These are phyloP conservation scores for Laterallus jamaicensis DNA, from an alignment of 2,113 vertebrate species.

Conservation along the genomic window DNA sequence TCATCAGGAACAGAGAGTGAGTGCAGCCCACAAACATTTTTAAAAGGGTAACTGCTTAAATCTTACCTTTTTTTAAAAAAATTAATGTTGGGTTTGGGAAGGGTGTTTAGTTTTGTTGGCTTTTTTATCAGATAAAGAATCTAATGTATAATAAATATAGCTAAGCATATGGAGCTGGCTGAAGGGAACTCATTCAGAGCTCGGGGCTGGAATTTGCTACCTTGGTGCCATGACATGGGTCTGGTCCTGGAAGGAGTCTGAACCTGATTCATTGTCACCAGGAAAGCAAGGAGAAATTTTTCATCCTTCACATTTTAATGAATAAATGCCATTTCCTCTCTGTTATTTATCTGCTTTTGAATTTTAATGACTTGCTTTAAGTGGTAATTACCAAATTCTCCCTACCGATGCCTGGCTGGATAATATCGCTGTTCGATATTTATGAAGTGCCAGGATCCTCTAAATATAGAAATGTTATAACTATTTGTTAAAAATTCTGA, in stretches of 20 bases:
- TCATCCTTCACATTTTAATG: conserved; percentile 48
- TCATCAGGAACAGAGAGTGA: background rate
- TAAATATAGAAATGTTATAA: conserved; percentile 68
- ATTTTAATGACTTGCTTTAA: conserved; percentile 68
- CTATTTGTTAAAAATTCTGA: conserved; percentile 69
- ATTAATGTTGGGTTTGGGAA: background rate
- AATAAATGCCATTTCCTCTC: conserved; percentile 47
- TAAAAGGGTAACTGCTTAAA: background rate
- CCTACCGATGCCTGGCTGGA: conserved; percentile 33
- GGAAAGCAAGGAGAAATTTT: conserved; percentile 23
- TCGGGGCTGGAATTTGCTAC: background rate
- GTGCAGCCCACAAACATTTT: background rate
- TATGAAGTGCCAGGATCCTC: conserved; percentile 64
- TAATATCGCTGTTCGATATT: conserved; percentile 58
- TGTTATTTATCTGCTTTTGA: conserved; percentile 58
- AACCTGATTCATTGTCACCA: background rate
- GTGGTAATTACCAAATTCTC: conserved; percentile 64
- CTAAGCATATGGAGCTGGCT: background rate
- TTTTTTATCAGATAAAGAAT: background rate
- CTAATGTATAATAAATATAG: background rate
- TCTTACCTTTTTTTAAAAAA: background rate
- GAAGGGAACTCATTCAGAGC: background rate
- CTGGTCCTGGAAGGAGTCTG: background rate
- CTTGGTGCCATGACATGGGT: background rate
- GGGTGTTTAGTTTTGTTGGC: background rate